A percentile compares a stretch with the other conserved stretches of the same genome.
Evolutionary conservation across 1,140 invertebrate genomes (phyloP).

Genomic region (Reticulitermes speratus): DNA sequence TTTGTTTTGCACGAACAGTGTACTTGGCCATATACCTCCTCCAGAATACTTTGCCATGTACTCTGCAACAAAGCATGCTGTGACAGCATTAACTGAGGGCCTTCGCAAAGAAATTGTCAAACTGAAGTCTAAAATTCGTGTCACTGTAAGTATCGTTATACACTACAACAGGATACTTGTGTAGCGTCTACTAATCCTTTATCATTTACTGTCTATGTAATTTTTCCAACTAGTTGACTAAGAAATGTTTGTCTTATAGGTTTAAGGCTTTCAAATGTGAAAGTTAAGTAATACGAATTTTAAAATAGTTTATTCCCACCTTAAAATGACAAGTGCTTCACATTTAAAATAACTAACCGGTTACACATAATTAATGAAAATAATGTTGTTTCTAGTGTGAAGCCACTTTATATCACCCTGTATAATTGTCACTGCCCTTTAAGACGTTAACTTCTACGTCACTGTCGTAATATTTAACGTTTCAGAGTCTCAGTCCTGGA

Average conservation of each 20-base stretch:
- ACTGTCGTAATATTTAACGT: not conserved
- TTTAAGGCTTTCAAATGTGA: not conserved
- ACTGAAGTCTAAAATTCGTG: slow-evolving; percentile 53
- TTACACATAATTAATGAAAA: too few species aligned
- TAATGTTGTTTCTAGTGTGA: too few species aligned
- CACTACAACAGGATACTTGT: too few species aligned
- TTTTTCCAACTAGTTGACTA: not conserved
- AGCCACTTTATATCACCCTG: too few species aligned
- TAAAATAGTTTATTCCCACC: too few species aligned
- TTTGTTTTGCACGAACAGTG: not conserved
- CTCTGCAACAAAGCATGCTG: slow-evolving; percentile 58
- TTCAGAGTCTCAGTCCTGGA: slow-evolving; percentile 47
- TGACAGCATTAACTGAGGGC: slow-evolving; percentile 58
- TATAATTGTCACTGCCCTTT: too few species aligned
- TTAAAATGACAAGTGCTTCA: too few species aligned
- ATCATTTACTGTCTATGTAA: too few species aligned
- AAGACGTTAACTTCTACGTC: too few species aligned
- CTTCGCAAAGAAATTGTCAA: slow-evolving; percentile 57
- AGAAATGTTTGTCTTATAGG: not conserved
- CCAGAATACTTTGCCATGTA: slow-evolving; percentile 47
- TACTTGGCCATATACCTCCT: not conserved
- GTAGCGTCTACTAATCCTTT: too few species aligned
- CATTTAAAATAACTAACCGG: too few species aligned
- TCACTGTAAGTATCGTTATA: slow-evolving; percentile 43
- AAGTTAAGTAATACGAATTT: too few species aligned